A percentile compares a stretch with the other conserved stretches of the same genome.
Conservation (phyloP, 1,140 invertebrate species). For the Globodera ellingtonae region DNA sequence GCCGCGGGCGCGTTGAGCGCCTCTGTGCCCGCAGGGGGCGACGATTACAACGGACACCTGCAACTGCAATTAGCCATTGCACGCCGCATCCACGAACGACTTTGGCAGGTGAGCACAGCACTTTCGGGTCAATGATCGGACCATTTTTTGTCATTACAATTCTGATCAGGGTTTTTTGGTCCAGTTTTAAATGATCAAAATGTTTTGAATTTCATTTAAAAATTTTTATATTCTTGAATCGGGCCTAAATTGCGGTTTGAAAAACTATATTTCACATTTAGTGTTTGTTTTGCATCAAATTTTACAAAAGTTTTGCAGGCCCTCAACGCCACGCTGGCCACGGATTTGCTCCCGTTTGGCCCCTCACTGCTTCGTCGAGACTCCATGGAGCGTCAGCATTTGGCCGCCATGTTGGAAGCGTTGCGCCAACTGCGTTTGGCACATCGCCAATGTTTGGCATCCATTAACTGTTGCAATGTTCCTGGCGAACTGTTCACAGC, state of each 20-base stretch:
- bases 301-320: neutral
- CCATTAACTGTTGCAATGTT: neutral
- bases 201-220: too few species aligned
- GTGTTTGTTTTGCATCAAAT: too few species aligned
- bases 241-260: too few species aligned
- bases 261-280: too few species aligned
- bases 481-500: conserved; percentile 2
- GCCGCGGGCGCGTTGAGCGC: conserved; percentile 12
- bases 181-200: too few species aligned
- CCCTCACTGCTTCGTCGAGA: conserved; percentile 4
- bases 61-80: conserved; percentile 8
- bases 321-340: conserved; percentile 2
- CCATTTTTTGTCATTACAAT: neutral
- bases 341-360: conserved; percentile 5
- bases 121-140: neutral
- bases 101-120: neutral
- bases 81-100: neutral
- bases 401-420: conserved; percentile 7
- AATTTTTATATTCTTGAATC: too few species aligned
- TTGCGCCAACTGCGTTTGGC: conserved; percentile 10
- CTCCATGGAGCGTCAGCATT: conserved; percentile 9
- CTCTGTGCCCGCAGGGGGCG: neutral
- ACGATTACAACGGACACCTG: neutral
- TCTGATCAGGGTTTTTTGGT: neutral
- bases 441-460: neutral